Conservation (phyloP, 2,888 invertebrate species). For the Apocheima hispidaria region DNA sequence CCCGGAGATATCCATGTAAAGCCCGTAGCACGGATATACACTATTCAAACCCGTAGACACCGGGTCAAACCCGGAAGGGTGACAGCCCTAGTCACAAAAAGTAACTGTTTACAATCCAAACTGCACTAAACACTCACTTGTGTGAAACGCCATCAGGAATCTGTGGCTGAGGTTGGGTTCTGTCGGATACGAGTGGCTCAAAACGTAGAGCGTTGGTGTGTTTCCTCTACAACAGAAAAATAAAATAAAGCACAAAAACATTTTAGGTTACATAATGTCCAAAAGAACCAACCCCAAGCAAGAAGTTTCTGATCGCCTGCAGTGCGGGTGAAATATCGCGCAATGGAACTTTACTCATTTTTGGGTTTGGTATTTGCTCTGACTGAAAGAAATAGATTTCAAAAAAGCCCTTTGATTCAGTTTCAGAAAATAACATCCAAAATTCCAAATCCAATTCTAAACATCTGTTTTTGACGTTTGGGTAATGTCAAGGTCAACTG, state of each 20-base stretch:
- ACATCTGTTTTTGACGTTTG: conserved; percentile 10
- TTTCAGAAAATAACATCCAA: too few relatives aligned
- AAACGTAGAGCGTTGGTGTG: conserved; percentile 89
- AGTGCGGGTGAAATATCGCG: conserved; percentile 89
- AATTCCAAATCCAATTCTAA: too few relatives aligned
- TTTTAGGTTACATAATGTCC: conserved; percentile 61
- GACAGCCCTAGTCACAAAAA: too few relatives aligned
- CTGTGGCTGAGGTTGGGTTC: conserved; percentile 93
- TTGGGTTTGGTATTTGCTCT: conserved; percentile 24
- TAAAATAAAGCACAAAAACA: conserved; percentile 11
- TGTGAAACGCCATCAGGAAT: conserved; percentile 94
- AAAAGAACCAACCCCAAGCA: conserved; percentile 87
- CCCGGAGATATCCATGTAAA: too few relatives aligned
- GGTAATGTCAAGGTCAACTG: not conserved
- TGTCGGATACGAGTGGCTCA: conserved; percentile 87
- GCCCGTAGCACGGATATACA: too few relatives aligned
- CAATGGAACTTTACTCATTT: conserved; percentile 80
- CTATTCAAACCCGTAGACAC: too few relatives aligned
- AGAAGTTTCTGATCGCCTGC: conserved; percentile 87
- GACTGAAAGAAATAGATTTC: not conserved
- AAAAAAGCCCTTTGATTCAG: too few relatives aligned
- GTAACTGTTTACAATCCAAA: not conserved
- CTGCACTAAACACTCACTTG: conserved; percentile 65
- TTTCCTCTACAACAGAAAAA: conserved; percentile 79
- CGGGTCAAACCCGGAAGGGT: too few relatives aligned